These are phyloP conservation scores for Saturnia japonica DNA, from an alignment of 2,888 invertebrate genomes.

Conservation along the genomic window DNA sequence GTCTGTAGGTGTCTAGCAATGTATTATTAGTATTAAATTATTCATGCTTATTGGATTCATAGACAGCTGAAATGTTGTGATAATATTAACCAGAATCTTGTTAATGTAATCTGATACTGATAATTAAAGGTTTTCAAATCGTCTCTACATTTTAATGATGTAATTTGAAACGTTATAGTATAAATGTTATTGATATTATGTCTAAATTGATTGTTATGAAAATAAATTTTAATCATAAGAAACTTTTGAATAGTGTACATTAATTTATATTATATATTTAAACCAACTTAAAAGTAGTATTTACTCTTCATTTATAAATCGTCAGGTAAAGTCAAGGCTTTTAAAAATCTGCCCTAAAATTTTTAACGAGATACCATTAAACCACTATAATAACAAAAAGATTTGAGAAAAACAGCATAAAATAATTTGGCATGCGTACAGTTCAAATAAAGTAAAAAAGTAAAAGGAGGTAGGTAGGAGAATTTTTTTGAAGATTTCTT, in stretches of 20 bases:
- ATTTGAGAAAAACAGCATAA: too few species aligned
- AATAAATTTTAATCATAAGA: neutral
- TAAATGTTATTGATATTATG: neutral
- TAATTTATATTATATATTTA: neutral
- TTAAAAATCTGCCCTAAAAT: too few species aligned
- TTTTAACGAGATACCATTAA: too few species aligned
- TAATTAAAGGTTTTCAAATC: slow-evolving; percentile 40
- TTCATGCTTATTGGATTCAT: slow-evolving; percentile 48
- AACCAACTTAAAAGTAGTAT: too few species aligned
- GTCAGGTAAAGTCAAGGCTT: too few species aligned
- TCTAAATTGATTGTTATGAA: neutral
- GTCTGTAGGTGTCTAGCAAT: slow-evolving; percentile 23
- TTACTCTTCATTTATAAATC: too few species aligned
- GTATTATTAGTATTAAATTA: slow-evolving; percentile 45
- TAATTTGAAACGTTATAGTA: neutral
- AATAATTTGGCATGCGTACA: too few species aligned
- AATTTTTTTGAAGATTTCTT: too few species aligned
- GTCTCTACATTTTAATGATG: neutral
- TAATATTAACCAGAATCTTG: slow-evolving; percentile 44
- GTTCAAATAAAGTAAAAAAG: neutral
- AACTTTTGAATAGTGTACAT: neutral
- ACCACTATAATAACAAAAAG: too few species aligned
- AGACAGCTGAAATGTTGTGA: slow-evolving; percentile 44
- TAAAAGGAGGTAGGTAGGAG: too few species aligned
- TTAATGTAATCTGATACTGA: slow-evolving; percentile 39